Evolutionary conservation across 2,113 vertebrate species (phyloP), one percentile per base, ranked within the genome.

Genomic region (Panthera uncia): DNA sequence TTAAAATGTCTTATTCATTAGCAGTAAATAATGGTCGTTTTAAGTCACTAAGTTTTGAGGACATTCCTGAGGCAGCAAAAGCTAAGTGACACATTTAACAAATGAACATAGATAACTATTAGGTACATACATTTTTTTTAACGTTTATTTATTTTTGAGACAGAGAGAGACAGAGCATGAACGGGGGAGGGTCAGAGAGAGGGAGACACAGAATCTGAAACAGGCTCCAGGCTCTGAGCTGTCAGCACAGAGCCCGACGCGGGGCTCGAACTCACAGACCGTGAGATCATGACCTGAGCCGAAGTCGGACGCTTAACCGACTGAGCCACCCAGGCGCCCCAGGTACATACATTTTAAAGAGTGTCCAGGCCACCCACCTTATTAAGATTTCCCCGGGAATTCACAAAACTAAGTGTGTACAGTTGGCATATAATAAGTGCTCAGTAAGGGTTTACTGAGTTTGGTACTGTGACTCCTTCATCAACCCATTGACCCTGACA

Each of bases 51-150:
- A 38, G 21, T 74, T 90, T 87, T 15, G 23, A 69, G 68, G 19
- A 27, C 65, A 55, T 41, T 68, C 92, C 31, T 69, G 87, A 95
- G 33, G 23, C 29, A 80, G 68, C 61, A 52, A 92, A 91, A 97
- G 23, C 71, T 89, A 82, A 36, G 38, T 48, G 25, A 92, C 15
- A 81, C 6, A 86, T 50, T 79, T 71, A 78, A 11, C 21, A 80
- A 94, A 86, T 61, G 92, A 93, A 38, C 41, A n/a, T 74, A 87
- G 92, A n/a, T 83, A 65, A 69, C 50, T 63, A 89, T 45, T 65
- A 79, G 63, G 13, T 57, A 52, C 2, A 33, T 52, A 89, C n/a
- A 83, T 33, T 52, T 80, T 52, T 41, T 45, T 45, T 45, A 45
- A 45, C 9, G 45, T 45, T 45, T 45, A 45, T 45, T 45, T 45